phyloP scores from a whole-genome alignment of 2,797 vertebrate genomes.

The Sternarchorhynchus goeldii region DNA sequence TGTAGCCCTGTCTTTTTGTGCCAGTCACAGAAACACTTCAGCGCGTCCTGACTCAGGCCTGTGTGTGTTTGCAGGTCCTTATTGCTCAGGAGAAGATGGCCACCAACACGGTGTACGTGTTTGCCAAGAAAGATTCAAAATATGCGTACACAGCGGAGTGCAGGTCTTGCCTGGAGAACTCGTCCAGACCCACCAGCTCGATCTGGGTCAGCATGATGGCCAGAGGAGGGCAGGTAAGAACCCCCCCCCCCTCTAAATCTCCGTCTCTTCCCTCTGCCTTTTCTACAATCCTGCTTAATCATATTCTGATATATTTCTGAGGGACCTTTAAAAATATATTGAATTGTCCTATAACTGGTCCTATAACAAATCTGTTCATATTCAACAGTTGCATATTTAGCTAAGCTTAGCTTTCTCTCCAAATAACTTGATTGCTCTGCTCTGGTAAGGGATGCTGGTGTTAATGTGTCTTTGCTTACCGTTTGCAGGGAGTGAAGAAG shows the following conservation, averaged over 20 bases:
- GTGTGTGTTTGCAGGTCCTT: slow-evolving; percentile 80
- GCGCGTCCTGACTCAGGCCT: too few relatives aligned
- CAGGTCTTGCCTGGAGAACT: slow-evolving; percentile 96
- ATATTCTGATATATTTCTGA: too few relatives aligned
- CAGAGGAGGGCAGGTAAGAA: slow-evolving; percentile 91
- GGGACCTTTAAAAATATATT: too few relatives aligned
- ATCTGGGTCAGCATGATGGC: slow-evolving; percentile 99
- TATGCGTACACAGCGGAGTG: slow-evolving; percentile 98
- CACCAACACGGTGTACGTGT: slow-evolving; percentile 98
- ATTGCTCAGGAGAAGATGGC: slow-evolving; percentile 99
- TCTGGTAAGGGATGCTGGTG: not conserved
- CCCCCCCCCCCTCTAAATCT: not conserved
- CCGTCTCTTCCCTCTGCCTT: not conserved
- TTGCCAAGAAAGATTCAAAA: slow-evolving; percentile 98
- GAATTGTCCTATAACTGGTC: too few relatives aligned
- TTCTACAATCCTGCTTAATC: not conserved
- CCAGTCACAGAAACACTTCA: too few relatives aligned
- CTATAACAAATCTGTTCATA: too few relatives aligned
- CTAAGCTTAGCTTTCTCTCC: too few relatives aligned
- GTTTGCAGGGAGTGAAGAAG: slow-evolving; percentile 91
- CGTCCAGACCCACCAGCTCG: slow-evolving; percentile 95
- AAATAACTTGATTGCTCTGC: too few relatives aligned
- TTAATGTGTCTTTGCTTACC: not conserved
- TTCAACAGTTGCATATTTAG: too few relatives aligned
- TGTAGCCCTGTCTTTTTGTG: too few relatives aligned